phyloP scores from a whole-genome alignment of 2,797 vertebrate species.

The Molossus alvarezi region DNA sequence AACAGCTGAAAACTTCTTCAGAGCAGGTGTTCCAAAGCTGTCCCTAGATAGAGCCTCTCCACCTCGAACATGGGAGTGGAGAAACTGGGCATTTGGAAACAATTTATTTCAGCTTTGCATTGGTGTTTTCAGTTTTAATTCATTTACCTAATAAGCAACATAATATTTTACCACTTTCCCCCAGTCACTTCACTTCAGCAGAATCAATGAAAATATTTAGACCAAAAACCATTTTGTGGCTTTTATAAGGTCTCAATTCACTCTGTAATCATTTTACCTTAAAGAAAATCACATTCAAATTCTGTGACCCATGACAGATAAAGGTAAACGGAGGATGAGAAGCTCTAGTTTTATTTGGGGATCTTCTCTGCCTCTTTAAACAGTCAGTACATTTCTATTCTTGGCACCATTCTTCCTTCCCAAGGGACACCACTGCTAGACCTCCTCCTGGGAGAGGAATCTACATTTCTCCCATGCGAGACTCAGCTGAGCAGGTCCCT shows the following conservation, averaged over 20 bases:
- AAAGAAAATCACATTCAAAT: conserved; percentile 56
- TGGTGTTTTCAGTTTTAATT: conserved; percentile 70
- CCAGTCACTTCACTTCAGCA: conserved; percentile 57
- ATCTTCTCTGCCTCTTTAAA: conserved; percentile 23
- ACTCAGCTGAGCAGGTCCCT: neutral
- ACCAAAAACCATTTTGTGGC: neutral
- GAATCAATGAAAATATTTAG: conserved; percentile 38
- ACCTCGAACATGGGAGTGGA: neutral
- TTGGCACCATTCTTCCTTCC: neutral
- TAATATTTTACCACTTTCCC: conserved; percentile 55
- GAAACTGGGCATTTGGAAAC: neutral
- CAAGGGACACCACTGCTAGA: neutral
- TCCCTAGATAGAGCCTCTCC: neutral
- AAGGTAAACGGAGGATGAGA: conserved; percentile 12
- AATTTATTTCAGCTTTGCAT: conserved; percentile 24
- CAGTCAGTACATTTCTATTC: conserved; percentile 53
- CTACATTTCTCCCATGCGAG: neutral
- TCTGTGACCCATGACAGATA: neutral
- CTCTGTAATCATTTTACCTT: neutral
- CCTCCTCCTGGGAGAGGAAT: neutral
- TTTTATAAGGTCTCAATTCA: conserved; percentile 61
- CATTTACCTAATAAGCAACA: conserved; percentile 71
- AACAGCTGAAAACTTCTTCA: conserved; percentile 39
- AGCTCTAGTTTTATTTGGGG: conserved; percentile 25
- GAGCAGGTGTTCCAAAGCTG: neutral